Evolutionary conservation across 2,113 vertebrate species (phyloP).

Genomic region (Malurus cyaneus): DNA sequence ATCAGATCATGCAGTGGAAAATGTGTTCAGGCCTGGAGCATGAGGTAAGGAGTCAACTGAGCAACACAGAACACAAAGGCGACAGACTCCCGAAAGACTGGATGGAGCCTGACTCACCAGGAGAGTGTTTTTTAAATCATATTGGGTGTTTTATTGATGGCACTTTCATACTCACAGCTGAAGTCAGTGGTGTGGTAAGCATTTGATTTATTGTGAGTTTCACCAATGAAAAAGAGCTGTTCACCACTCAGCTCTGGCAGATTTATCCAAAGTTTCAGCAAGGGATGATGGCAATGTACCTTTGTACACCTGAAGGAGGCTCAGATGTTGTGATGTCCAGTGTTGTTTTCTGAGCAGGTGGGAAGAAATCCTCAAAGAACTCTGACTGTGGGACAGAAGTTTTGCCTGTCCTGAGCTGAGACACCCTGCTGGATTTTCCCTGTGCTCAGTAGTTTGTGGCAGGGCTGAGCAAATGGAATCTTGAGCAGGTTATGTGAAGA

Average conservation of each 20-base stretch:
- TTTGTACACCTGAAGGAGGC: background rate
- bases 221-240: background rate
- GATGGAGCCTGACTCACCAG: background rate
- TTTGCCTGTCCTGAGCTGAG: background rate
- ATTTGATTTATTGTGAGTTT: background rate
- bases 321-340: background rate
- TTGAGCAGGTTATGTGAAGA: background rate
- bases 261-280: background rate
- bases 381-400: background rate
- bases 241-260: background rate
- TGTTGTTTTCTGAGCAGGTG: background rate
- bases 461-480: background rate
- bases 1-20: slow-evolving; percentile 31
- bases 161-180: background rate
- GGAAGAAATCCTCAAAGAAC: background rate
- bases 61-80: background rate
- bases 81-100: background rate
- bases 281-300: accelerated
- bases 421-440: background rate
- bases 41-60: slow-evolving; percentile 1
- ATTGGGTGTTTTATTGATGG: background rate
- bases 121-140: background rate
- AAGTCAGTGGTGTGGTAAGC: background rate
- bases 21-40: slow-evolving; percentile 8
- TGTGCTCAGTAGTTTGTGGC: background rate